Conservation (phyloP, 2,888 invertebrate species). For the Megaustenia siamemsis region DNA sequence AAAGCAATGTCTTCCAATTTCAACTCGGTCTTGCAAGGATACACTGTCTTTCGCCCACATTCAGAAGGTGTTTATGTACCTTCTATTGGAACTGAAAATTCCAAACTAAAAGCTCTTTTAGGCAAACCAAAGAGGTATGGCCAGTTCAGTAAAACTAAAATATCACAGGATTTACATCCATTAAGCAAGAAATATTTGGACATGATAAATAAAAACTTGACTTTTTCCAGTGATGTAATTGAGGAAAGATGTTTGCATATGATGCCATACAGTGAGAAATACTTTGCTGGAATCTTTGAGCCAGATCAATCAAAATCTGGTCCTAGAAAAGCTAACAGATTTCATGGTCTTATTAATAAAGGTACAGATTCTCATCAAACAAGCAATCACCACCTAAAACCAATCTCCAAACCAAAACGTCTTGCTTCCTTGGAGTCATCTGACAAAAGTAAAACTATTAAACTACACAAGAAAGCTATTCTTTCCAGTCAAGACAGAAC, state of each 20-base stretch:
- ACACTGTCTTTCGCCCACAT: constrained; percentile 72
- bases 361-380: constrained; percentile 70
- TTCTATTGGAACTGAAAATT: constrained; percentile 71
- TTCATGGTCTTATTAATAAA: constrained; percentile 71
- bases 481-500: constrained; percentile 59
- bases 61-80: constrained; percentile 74
- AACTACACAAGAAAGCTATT: constrained; percentile 70
- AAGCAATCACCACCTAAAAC: constrained; percentile 70
- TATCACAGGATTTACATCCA: constrained; percentile 56
- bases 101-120: constrained; percentile 58
- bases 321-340: background rate
- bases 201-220: constrained; percentile 73
- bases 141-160: constrained; percentile 38
- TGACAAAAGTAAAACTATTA: constrained; percentile 70
- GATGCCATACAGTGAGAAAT: constrained; percentile 77
- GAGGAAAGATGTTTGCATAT: constrained; percentile 75
- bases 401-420: constrained; percentile 62
- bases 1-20: constrained; percentile 37
- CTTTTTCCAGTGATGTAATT: constrained; percentile 78
- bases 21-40: constrained; percentile 55
- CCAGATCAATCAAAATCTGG: constrained; percentile 49
- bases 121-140: constrained; percentile 1
- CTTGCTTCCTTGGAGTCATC: constrained; percentile 57
- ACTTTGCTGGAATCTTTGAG: constrained; percentile 73
- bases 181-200: constrained; percentile 69